Evolutionary conservation across 2,113 vertebrate species (phyloP).

Genomic region (Psilopogon haemacephalus): DNA sequence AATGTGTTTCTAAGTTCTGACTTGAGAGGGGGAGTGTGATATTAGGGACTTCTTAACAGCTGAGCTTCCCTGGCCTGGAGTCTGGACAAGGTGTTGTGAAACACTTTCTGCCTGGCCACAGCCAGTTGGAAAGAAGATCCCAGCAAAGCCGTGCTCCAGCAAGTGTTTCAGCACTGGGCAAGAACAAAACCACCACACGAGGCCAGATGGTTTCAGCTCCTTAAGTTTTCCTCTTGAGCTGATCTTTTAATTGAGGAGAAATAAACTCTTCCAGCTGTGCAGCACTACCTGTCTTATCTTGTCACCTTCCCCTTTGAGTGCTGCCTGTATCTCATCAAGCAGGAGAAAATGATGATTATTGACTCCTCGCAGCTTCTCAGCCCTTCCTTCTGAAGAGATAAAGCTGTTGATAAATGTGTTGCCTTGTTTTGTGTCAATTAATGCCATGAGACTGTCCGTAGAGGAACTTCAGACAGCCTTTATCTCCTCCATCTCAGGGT

Average conservation of each 20-base stretch:
- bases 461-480: not conserved
- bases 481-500: slow-evolving; percentile 1
- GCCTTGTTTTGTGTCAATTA: not conserved
- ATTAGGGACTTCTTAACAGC: not conserved
- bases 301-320: not conserved
- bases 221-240: not conserved
- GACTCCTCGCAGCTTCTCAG: not conserved
- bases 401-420: not conserved
- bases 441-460: not conserved
- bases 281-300: not conserved
- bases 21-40: not conserved
- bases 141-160: not conserved
- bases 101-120: not conserved
- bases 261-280: not conserved
- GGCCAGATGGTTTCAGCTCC: not conserved
- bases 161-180: not conserved
- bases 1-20: not conserved
- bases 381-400: not conserved
- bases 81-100: slow-evolving; percentile 6
- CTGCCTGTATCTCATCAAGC: not conserved
- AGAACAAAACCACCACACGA: not conserved
- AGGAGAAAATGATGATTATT: not conserved
- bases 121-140: not conserved
- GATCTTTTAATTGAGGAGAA: not conserved
- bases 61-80: not conserved